Evolutionary conservation across 2,797 vertebrate genomes (phyloP).

Genomic region (Cetoscarus ocellatus): DNA sequence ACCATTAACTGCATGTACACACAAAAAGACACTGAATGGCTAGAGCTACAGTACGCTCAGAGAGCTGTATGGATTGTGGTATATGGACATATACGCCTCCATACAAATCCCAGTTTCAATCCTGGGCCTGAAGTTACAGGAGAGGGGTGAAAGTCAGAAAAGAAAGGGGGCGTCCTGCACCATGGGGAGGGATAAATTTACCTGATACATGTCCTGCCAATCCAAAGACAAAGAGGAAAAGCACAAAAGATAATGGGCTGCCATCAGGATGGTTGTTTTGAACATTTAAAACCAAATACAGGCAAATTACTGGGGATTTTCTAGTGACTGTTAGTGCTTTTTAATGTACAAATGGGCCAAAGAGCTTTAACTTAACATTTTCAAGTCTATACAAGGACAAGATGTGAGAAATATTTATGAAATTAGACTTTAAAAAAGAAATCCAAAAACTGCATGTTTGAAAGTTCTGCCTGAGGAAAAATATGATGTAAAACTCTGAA

Average conservation of each 20-base stretch:
- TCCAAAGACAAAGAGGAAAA: constrained; percentile 91
- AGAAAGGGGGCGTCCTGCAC: constrained; percentile 70
- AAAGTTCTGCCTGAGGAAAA: background rate
- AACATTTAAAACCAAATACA: constrained; percentile 54
- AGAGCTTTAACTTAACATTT: background rate
- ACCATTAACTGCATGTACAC: constrained; percentile 40
- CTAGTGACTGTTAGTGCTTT: background rate
- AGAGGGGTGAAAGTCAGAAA: constrained; percentile 58
- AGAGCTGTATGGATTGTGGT: constrained; percentile 52
- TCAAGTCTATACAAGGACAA: background rate
- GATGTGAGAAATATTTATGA: background rate
- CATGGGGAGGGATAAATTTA: constrained; percentile 84
- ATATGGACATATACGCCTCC: constrained; percentile 40
- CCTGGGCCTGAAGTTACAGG: constrained; percentile 70
- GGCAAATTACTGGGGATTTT: constrained; percentile 13
- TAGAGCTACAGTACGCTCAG: constrained; percentile 26
- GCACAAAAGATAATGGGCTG: constrained; percentile 92
- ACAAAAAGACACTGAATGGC: constrained; percentile 38
- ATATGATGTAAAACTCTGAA: background rate
- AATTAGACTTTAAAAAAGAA: background rate
- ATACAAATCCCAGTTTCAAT: constrained; percentile 88
- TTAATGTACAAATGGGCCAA: background rate
- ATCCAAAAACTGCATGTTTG: background rate
- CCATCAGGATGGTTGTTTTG: constrained; percentile 82
- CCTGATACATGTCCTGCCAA: constrained; percentile 97